Evolutionary conservation across 2,113 vertebrate genomes (phyloP).

Genomic region (Sapayoa aenigma): DNA sequence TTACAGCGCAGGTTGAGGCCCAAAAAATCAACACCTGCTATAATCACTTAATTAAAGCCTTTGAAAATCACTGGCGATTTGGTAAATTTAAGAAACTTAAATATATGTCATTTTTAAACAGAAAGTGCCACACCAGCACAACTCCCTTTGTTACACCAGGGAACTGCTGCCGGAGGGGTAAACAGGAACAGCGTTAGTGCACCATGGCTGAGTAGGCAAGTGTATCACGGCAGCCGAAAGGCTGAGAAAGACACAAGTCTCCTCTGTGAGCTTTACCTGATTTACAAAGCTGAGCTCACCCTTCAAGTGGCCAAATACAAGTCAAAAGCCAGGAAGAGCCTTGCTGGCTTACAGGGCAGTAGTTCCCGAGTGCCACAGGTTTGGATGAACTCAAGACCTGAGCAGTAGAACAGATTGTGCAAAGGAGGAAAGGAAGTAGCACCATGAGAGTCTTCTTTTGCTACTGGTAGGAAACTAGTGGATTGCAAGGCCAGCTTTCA

Average conservation of each 20-base stretch:
- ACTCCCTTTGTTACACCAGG: background rate
- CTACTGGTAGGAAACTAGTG: background rate
- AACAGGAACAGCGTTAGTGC: background rate
- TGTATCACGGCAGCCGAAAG: background rate
- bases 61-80: slow-evolving; percentile 19
- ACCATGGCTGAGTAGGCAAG: background rate
- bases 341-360: background rate
- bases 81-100: slow-evolving; percentile 19
- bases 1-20: background rate
- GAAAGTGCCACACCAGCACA: background rate
- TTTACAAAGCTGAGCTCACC: background rate
- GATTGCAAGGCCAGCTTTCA: background rate
- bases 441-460: background rate
- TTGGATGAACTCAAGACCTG: background rate
- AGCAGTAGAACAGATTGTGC: rapidly evolving
- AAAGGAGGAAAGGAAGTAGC: background rate
- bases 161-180: background rate
- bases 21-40: slow-evolving; percentile 38
- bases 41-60: slow-evolving; percentile 36
- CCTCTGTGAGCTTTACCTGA: background rate
- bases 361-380: background rate
- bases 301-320: background rate
- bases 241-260: background rate
- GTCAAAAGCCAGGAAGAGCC: background rate
- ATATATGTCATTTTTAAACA: background rate